phyloP scores from a whole-genome alignment of 2,113 vertebrate genomes.

The Channa argus region DNA sequence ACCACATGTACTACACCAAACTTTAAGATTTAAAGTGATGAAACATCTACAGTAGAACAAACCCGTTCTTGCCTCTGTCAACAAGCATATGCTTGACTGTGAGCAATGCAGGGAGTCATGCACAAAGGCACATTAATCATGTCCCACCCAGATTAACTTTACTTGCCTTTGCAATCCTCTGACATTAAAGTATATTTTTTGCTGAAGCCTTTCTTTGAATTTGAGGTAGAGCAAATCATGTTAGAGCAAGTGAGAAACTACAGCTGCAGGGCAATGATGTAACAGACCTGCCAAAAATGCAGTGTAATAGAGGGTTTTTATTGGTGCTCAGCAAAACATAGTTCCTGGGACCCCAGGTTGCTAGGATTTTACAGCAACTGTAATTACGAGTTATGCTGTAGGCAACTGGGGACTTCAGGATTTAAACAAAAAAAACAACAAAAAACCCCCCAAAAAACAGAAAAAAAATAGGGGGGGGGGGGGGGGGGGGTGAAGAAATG shows the following conservation, averaged over 20 bases:
- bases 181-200: not conserved
- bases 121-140: slow-evolving; percentile 29
- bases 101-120: slow-evolving; percentile 35
- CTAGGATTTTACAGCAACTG: not conserved
- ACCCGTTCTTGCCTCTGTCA: slow-evolving; percentile 8
- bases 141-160: slow-evolving; percentile 23
- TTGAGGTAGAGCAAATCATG: slow-evolving; percentile 33
- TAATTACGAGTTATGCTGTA: not conserved
- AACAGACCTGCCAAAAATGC: slow-evolving; percentile 36
- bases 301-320: slow-evolving; percentile 30
- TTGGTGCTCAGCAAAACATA: slow-evolving; percentile 21
- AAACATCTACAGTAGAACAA: slow-evolving; percentile 3
- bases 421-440: too few relatives aligned
- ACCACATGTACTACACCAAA: slow-evolving; percentile 18
- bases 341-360: slow-evolving; percentile 5
- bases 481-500: too few relatives aligned
- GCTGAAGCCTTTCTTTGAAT: slow-evolving; percentile 15
- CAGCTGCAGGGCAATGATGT: slow-evolving; percentile 29
- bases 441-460: too few relatives aligned
- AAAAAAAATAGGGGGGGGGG: too few relatives aligned
- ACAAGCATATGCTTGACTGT: slow-evolving; percentile 31
- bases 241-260: slow-evolving; percentile 40
- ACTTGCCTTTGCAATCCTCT: slow-evolving; percentile 6
- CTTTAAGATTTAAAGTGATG: not conserved
- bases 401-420: too few relatives aligned